Percentiles rank a stretch among this genome's conserved stretches.
Conservation (phyloP, 2,113 vertebrate genomes). For the Suricata suricatta region DNA sequence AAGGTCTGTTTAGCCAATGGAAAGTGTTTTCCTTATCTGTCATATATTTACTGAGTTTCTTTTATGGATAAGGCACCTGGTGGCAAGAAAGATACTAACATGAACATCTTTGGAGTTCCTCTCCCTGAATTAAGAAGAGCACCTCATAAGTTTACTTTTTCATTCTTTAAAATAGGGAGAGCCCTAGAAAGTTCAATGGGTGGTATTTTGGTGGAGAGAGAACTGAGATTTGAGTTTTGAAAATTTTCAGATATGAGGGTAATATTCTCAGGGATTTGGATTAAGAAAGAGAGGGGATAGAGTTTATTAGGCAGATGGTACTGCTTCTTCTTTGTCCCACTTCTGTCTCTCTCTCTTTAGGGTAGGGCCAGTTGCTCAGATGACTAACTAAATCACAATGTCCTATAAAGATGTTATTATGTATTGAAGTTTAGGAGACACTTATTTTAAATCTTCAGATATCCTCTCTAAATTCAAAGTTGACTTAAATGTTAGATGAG, state of each 20-base stretch:
- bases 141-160: not conserved
- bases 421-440: not conserved
- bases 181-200: not conserved
- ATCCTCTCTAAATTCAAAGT: not conserved
- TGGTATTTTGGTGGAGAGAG: not conserved
- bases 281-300: not conserved
- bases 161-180: not conserved
- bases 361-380: not conserved
- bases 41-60: not conserved
- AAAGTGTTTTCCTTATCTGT: not conserved
- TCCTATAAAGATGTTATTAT: not conserved
- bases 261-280: not conserved
- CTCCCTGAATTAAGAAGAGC: not conserved
- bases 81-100: not conserved
- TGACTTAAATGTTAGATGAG: constrained; percentile 23
- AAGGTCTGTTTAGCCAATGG: not conserved
- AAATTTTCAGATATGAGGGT: constrained; percentile 2
- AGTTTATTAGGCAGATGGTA: not conserved
- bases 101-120: not conserved
- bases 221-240: not conserved
- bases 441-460: constrained; percentile 36
- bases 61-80: not conserved
- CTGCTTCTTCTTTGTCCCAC: not conserved
- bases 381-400: not conserved
- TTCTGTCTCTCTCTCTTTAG: not conserved